Base-by-base conservation (phyloP, 2,113 vertebrate species). In the Corythoichthys intestinalis region DNA sequence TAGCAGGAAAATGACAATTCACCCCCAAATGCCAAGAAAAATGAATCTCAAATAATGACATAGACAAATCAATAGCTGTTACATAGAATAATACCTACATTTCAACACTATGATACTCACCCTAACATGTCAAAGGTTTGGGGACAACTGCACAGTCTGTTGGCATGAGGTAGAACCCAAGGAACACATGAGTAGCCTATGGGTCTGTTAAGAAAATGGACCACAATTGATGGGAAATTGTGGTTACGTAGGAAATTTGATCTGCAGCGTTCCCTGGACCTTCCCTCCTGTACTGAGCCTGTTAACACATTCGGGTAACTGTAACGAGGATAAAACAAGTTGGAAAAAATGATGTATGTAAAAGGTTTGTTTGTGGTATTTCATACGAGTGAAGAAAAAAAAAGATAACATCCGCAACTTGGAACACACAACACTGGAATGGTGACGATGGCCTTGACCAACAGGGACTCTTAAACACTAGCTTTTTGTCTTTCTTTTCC, bases 21-120 rank as follows among this genome's bases (percentile, higher is more conserved):
- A 75, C 72, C 49, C n/a, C 56, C 70, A 84, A 87, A 85, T 90
- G 86, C 89, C 84, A 88, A 85, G 88, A 46, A 61, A 11, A 28
- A 11, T 41, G 58, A 44, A 62, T 41, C 5, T 44, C 14, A 44
- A 57, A 54, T 34, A 7, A 53, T 10, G 20, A 28, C 28, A 13
- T 10, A 57, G 4, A 12, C 54, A 57, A 4, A 1, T n/a, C 8
- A 11, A 54, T 6, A 4, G 54, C 28, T 35, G 11, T 57, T 34
- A 57, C 1, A 34, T 20, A 34, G 11, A 4, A 44, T 6, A 28
- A 35, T 12, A 57, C 8, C 10, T 3, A 57, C 20, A 2, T 54
- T 54, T 54, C 3, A 7, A 56, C 28, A 10, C 20, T 2, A 1
- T 10, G 1, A 12, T 34, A 56, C 54, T 34, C 12, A 20, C 17